phyloP scores from a whole-genome alignment of 1,140 invertebrate species.

The Polypedilum pembai region DNA sequence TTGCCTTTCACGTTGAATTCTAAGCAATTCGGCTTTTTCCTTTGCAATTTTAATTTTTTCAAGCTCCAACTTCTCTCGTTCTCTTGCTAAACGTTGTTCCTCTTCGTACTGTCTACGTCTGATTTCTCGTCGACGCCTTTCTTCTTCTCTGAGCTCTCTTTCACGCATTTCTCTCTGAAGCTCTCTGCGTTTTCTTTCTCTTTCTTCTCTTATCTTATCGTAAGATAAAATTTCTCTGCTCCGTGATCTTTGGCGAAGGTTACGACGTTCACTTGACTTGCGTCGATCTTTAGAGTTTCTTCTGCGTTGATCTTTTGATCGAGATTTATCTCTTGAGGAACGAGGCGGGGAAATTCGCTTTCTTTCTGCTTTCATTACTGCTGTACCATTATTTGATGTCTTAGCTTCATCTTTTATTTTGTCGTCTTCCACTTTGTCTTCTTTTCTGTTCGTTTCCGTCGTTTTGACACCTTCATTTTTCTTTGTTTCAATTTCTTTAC shows the following conservation, averaged over 20 bases:
- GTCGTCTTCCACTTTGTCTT: constrained; percentile 45
- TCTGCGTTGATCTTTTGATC: not conserved
- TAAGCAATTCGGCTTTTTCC: constrained; percentile 70
- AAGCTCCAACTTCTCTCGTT: constrained; percentile 64
- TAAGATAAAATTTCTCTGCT: constrained; percentile 41
- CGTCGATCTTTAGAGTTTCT: not conserved
- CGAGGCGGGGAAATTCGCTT: constrained; percentile 31
- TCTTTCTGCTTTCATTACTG: not conserved
- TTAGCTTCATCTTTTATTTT: not conserved
- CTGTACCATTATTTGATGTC: not conserved
- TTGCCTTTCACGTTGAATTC: constrained; percentile 71
- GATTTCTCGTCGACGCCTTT: constrained; percentile 64
- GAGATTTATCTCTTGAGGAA: not conserved
- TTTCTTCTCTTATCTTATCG: constrained; percentile 54
- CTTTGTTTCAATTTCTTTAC: constrained; percentile 28
- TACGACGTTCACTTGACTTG: constrained; percentile 33
- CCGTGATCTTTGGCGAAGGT: constrained; percentile 31
- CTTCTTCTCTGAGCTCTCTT: constrained; percentile 69
- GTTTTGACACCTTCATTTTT: not conserved
- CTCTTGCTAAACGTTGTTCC: constrained; percentile 66
- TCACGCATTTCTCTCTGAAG: constrained; percentile 50
- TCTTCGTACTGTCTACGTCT: constrained; percentile 73
- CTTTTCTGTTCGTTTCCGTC: constrained; percentile 35
- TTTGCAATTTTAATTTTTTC: constrained; percentile 70
- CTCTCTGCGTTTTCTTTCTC: constrained; percentile 59